Evolutionary conservation across 1,140 invertebrate species (phyloP).

Genomic region (Drosophila repletoides): DNA sequence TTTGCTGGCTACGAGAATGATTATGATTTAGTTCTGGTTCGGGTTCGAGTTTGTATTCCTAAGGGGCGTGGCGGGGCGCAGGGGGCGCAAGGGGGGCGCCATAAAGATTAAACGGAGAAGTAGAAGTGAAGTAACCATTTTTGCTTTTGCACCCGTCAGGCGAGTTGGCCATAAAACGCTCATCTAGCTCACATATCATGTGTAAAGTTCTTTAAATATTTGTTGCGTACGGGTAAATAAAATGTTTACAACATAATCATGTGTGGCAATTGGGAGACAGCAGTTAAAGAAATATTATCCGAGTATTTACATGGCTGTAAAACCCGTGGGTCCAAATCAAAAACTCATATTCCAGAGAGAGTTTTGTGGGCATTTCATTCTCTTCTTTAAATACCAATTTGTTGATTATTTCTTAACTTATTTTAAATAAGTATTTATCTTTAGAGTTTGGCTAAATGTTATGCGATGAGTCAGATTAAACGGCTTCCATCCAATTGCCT

Average conservation of each 20-base stretch:
- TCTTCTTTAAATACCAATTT: too few relatives aligned
- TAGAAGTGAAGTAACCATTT: conserved; percentile 2
- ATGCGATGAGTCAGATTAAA: conserved; percentile 23
- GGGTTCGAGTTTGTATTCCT: background rate
- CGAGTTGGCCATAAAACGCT: conserved; percentile 33
- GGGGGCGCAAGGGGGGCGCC: conserved; percentile 37
- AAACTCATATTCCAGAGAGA: too few relatives aligned
- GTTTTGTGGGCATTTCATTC: too few relatives aligned
- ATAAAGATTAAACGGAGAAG: conserved; percentile 64
- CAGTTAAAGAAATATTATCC: conserved; percentile 5
- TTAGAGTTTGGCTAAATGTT: too few relatives aligned
- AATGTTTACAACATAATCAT: conserved; percentile 73
- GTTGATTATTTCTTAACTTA: too few relatives aligned
- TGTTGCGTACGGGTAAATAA: conserved; percentile 54
- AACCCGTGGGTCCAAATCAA: too few relatives aligned
- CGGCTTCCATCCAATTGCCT: conserved; percentile 59
- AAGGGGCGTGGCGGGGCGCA: background rate
- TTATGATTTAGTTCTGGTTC: conserved; percentile 70
- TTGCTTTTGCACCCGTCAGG: conserved; percentile 53
- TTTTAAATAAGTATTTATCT: too few relatives aligned
- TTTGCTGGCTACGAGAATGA: conserved; percentile 65
- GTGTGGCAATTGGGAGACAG: conserved; percentile 64
- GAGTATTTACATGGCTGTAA: too few relatives aligned
- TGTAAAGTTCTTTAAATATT: conserved; percentile 78
- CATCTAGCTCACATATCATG: conserved; percentile 64